A percentile compares a stretch with the other conserved stretches of the same genome.
These are phyloP conservation scores for Drosophila lini DNA, from an alignment of 1,140 invertebrate species.

Conservation along the genomic window DNA sequence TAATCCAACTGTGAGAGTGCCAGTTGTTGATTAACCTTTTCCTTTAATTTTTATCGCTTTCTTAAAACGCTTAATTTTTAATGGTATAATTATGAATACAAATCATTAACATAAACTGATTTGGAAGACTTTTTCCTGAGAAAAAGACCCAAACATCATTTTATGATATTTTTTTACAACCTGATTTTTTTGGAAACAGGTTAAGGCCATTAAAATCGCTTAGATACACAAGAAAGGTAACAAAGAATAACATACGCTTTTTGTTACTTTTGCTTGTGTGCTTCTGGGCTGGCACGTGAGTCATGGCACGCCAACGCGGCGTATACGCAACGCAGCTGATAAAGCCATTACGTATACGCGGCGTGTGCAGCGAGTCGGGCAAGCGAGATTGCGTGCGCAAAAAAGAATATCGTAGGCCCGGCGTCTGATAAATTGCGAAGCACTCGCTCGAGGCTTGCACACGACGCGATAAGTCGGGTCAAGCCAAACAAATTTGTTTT, in stretches of 20 bases:
- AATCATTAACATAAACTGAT: neutral
- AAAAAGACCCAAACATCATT: neutral
- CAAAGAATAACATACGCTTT: neutral
- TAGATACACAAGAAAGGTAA: neutral
- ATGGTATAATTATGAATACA: no score
- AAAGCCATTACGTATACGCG: slow-evolving; percentile 9
- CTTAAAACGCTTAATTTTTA: neutral
- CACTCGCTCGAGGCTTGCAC: slow-evolving; percentile 37
- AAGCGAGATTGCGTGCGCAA: slow-evolving; percentile 50
- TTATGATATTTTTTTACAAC: neutral
- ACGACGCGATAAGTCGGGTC: slow-evolving; percentile 56
- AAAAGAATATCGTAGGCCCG: slow-evolving; percentile 43
- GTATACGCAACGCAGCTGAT: slow-evolving; percentile 32
- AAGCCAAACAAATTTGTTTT: slow-evolving; percentile 32
- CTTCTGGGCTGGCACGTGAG: slow-evolving; percentile 28
- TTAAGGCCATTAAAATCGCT: neutral
- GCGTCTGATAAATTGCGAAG: slow-evolving; percentile 37
- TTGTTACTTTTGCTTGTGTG: neutral
- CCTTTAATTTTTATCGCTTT: neutral
- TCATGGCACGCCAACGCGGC: neutral
- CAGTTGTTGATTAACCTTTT: neutral
- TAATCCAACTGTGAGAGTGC: no score
- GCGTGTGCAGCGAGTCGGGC: slow-evolving; percentile 45
- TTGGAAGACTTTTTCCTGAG: neutral
- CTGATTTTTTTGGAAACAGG: neutral